Evolutionary conservation across 2,113 vertebrate genomes (phyloP).

Genomic region (Syngnathus typhle): DNA sequence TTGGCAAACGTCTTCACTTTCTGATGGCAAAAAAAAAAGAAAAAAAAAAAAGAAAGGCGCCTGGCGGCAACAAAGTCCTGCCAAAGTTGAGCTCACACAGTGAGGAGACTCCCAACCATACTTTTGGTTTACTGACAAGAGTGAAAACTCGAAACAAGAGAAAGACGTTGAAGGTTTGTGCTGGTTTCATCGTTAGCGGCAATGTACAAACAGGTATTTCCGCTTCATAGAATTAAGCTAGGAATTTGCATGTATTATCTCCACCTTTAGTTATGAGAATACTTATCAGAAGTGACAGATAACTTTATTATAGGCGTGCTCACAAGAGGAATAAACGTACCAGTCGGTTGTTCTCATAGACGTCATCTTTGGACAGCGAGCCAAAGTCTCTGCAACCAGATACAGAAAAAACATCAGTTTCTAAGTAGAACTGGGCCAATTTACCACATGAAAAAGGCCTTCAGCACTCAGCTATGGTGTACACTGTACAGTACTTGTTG

Average conservation of each 20-base stretch:
- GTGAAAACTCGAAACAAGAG: slow-evolving; percentile 21
- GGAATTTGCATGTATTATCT: too few species aligned
- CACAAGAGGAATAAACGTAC: slow-evolving; percentile 68
- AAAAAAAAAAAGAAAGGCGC: slow-evolving; percentile 12
- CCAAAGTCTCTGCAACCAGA: slow-evolving; percentile 84
- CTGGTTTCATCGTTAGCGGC: slow-evolving; percentile 19
- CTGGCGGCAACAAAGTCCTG: slow-evolving; percentile 18
- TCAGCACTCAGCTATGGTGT: slow-evolving; percentile 1
- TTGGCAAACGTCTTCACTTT: slow-evolving; percentile 9
- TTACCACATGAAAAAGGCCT: background rate
- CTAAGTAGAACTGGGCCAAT: background rate
- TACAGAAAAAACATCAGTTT: slow-evolving; percentile 7
- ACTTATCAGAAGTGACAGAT: too few species aligned
- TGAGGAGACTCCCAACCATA: slow-evolving; percentile 14
- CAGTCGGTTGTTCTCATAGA: slow-evolving; percentile 93
- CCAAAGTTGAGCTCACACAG: slow-evolving; percentile 31
- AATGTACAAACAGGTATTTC: background rate
- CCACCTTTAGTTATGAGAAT: too few species aligned
- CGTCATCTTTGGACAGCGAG: slow-evolving; percentile 90
- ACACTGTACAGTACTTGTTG: slow-evolving; percentile 1
- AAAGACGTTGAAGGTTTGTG: slow-evolving; percentile 1
- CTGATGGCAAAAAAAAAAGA: background rate
- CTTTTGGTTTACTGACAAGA: slow-evolving; percentile 7
- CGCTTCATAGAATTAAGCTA: too few species aligned
- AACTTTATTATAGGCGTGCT: background rate